Base-by-base conservation (phyloP, 30 jellyfish, hydroid and myxozoan genomes). In the Aurelia coerulea region DNA sequence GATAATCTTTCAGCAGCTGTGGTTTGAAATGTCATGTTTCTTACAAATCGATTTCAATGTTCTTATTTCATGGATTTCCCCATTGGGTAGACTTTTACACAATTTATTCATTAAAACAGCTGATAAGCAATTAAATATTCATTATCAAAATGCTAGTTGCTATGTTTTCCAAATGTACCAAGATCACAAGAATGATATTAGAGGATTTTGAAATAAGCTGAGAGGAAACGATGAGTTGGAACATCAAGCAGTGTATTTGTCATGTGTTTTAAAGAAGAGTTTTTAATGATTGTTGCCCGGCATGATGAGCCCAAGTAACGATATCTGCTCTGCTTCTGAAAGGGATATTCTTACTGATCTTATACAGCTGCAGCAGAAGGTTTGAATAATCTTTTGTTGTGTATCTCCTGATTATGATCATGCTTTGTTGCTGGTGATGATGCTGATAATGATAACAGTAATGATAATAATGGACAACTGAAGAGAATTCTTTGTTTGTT, bases 321-420 rank as follows among this genome's bases (percentile, higher is more conserved):
- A 88, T 15, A 14, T 65, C 33, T 82, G 91, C 68, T 65, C 98
- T 9, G 50, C 62, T 23, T 85, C 98, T 63, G 98, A 93, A 80
- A 79, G 90, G 65, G 93, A 93, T 6, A 76, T 93, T 34, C 81
- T 93, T 9, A 66, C 92, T 12, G 97, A 89, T 59, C 83, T 93
- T 46, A 93, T 93, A 62, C 97, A 83, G 68, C 79, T 86, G 64
- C 98, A 93, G 62, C 91, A 88, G 81, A 80, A 87, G 98, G 98
- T 92, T 59, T 53, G 85, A 13, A 10, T 12, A 10, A 39, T 76
- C 29, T 74, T 42, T 51, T 60, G 49, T 84, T 73, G 66, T 32
- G 41, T 10, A 33, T 81, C n/a, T 13, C 18, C 62, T 46, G 15
- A 46, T 46, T 46, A 46, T 46, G 56, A 46, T 46, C 14, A 46